phyloP scores from a whole-genome alignment of 2,113 vertebrate species.

The Sinocyclocheilus grahami region DNA sequence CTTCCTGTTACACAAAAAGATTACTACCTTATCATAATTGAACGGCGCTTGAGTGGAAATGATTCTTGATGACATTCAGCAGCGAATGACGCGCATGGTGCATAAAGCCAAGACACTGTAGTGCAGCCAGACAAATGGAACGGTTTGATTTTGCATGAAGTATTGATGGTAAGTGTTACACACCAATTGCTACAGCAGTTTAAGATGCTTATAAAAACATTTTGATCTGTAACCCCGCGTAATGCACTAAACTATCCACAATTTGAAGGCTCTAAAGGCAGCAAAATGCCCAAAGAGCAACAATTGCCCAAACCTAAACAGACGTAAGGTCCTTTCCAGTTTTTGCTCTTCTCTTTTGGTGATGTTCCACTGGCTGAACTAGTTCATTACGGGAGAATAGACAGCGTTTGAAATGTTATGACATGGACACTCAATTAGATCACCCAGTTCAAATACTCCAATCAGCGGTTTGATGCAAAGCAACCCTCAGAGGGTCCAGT shows the following conservation, averaged over 20 bases:
- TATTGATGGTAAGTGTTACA: neutral
- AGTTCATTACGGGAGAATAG: conserved; percentile 92
- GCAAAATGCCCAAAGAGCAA: neutral
- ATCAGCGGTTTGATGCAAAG: conserved; percentile 92
- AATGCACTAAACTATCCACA: neutral
- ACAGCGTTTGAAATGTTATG: conserved; percentile 98
- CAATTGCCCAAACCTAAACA: neutral
- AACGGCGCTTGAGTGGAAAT: conserved; percentile 43
- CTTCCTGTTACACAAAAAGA: conserved; percentile 51
- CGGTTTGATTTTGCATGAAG: neutral
- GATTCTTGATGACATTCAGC: conserved; percentile 50
- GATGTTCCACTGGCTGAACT: conserved; percentile 84
- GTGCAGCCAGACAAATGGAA: neutral
- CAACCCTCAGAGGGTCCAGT: conserved; percentile 91
- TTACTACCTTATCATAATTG: conserved; percentile 47
- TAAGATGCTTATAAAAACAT: neutral
- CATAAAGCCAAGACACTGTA: conserved; percentile 17
- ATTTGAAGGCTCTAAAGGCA: neutral
- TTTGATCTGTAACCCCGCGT: neutral
- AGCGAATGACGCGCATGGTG: conserved; percentile 16
- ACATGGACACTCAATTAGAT: conserved; percentile 99
- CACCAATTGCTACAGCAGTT: neutral
- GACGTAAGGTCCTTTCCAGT: conserved; percentile 69
- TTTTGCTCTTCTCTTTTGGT: conserved; percentile 68
- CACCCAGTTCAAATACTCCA: conserved; percentile 95